These are phyloP conservation scores for Antheraea mylitta DNA, from an alignment of 1,140 invertebrate species.

Conservation along the genomic window DNA sequence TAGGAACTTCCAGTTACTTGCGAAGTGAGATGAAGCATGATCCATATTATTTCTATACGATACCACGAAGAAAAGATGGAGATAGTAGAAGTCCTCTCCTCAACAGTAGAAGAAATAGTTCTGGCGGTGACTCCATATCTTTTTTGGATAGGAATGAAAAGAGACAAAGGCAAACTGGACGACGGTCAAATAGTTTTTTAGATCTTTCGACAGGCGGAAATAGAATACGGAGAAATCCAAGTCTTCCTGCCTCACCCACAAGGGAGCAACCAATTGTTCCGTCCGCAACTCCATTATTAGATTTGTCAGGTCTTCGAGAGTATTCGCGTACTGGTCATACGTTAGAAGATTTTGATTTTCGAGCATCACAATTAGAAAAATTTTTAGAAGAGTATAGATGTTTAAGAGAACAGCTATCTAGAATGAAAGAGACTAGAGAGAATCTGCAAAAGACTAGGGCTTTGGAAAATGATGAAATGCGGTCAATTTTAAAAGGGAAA, in stretches of 20 bases:
- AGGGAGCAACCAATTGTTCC: constrained; percentile 62
- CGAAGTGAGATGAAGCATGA: constrained; percentile 60
- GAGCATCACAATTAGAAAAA: constrained; percentile 86
- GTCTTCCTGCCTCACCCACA: constrained; percentile 69
- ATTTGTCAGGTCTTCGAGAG: constrained; percentile 74
- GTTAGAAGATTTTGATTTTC: constrained; percentile 83
- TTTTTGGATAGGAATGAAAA: constrained; percentile 60
- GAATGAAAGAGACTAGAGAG: constrained; percentile 88
- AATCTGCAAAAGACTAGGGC: constrained; percentile 80
- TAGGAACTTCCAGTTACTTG: constrained; percentile 67
- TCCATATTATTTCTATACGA: constrained; percentile 80
- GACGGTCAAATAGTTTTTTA: constrained; percentile 79
- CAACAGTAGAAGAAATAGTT: constrained; percentile 68
- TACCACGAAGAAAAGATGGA: constrained; percentile 80
- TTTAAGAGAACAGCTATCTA: constrained; percentile 86
- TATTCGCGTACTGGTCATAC: constrained; percentile 70
- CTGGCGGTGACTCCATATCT: constrained; percentile 62
- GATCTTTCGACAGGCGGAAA: constrained; percentile 71
- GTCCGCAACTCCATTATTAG: constrained; percentile 79
- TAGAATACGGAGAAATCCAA: constrained; percentile 62
- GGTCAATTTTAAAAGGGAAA: constrained; percentile 79
- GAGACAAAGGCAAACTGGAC: constrained; percentile 41
- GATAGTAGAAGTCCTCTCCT: constrained; percentile 86
- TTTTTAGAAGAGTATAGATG: constrained; percentile 88
- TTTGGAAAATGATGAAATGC: constrained; percentile 70